Evolutionary conservation across 2,113 vertebrate species (phyloP).

Genomic region (Varanus komodoensis): DNA sequence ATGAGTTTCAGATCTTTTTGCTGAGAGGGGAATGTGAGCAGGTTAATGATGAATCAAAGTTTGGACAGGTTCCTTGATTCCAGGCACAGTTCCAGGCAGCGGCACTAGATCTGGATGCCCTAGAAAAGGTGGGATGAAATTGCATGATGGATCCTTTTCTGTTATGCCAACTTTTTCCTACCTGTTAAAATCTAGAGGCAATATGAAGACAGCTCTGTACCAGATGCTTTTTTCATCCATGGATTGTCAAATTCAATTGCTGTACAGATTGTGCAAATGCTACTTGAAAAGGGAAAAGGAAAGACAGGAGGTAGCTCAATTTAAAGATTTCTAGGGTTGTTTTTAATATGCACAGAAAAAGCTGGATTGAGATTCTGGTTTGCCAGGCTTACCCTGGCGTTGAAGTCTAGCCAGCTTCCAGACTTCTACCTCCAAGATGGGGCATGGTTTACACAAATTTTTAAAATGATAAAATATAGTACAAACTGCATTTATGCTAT

Average conservation of each 20-base stretch:
- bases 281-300: not conserved
- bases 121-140: not conserved
- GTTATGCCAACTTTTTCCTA: not conserved
- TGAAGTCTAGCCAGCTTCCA: no score
- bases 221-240: not conserved
- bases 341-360: not conserved
- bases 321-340: not conserved
- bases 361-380: not conserved
- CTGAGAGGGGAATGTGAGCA: slow-evolving; percentile 4
- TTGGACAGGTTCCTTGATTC: not conserved
- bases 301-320: not conserved
- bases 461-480: no score
- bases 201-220: not conserved
- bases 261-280: not conserved
- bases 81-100: not conserved
- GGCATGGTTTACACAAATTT: no score
- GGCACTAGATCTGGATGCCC: not conserved
- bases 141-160: not conserved
- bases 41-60: not conserved
- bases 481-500: no score
- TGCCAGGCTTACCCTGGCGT: no score
- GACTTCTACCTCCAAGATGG: no score
- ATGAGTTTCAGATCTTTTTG: not conserved
- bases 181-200: not conserved
- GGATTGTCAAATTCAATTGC: not conserved